Conservation (phyloP, 2,113 vertebrate genomes). For the Microtus pennsylvanicus region DNA sequence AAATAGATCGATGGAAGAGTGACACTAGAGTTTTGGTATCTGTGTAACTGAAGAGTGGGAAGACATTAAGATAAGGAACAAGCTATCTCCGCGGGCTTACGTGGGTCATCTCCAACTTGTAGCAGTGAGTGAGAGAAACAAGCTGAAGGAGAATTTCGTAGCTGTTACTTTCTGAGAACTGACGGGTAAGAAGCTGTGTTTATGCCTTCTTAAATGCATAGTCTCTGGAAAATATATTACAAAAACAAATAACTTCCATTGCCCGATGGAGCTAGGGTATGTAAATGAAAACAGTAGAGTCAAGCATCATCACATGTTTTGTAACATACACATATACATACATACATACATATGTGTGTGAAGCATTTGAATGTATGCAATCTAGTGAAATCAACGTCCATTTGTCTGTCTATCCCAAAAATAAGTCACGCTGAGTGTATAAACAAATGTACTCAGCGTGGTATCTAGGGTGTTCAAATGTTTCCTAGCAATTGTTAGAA, state of each 20-base stretch:
- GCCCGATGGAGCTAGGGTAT: not conserved
- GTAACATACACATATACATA: too few species aligned
- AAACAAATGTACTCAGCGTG: too few species aligned
- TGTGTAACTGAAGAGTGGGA: not conserved
- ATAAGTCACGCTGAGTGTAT: too few species aligned
- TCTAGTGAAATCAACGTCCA: not conserved
- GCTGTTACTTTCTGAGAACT: not conserved
- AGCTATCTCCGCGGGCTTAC: not conserved
- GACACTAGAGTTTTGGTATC: not conserved
- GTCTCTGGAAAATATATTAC: not conserved
- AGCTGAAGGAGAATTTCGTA: not conserved
- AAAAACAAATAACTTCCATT: not conserved
- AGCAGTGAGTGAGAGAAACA: not conserved
- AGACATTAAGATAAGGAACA: not conserved
- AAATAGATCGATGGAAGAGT: not conserved
- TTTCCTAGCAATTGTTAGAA: not conserved
- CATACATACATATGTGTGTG: too few species aligned
- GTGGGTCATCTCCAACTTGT: not conserved
- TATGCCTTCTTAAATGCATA: not conserved
- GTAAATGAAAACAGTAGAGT: not conserved
- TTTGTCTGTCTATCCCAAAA: not conserved
- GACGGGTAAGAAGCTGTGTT: not conserved
- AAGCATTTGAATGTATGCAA: not conserved
- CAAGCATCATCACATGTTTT: not conserved
- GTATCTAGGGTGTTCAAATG: not conserved